Conservation (phyloP, 1,140 invertebrate genomes). For the Scaptomyza pallida region DNA sequence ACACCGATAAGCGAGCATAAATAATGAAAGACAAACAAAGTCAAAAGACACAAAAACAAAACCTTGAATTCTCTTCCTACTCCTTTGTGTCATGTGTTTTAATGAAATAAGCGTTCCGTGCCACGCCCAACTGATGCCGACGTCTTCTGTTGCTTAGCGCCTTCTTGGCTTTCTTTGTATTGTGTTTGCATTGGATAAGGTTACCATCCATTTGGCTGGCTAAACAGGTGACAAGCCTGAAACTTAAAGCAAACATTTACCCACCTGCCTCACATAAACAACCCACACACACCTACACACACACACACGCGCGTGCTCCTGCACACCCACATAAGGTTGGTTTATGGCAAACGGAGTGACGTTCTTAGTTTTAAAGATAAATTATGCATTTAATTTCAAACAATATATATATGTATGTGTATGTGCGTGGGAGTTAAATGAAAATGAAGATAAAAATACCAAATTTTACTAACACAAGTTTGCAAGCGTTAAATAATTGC, state of each 20-base stretch:
- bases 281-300: not conserved
- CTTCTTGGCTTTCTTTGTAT: constrained; percentile 21
- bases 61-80: constrained; percentile 1
- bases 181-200: constrained; percentile 35
- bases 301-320: not conserved
- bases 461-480: not conserved
- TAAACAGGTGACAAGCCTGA: constrained; percentile 64
- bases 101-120: constrained; percentile 54
- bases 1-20: constrained; percentile 74
- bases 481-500: constrained; percentile 70
- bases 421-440: constrained; percentile 15
- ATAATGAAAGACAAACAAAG: constrained; percentile 80
- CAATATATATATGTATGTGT: no score
- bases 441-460: constrained; percentile 23
- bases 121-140: constrained; percentile 28
- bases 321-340: constrained; percentile 17
- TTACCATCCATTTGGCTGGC: constrained; percentile 27
- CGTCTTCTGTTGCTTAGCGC: constrained; percentile 10
- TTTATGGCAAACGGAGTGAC: constrained; percentile 39
- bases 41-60: constrained; percentile 36
- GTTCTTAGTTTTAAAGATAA: constrained; percentile 60
- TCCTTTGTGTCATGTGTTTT: constrained; percentile 65
- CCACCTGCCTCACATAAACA: not conserved
- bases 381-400: constrained; percentile 64
- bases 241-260: constrained; percentile 57